phyloP scores from a whole-genome alignment of 2,797 vertebrate species.

The Menidia menidia region DNA sequence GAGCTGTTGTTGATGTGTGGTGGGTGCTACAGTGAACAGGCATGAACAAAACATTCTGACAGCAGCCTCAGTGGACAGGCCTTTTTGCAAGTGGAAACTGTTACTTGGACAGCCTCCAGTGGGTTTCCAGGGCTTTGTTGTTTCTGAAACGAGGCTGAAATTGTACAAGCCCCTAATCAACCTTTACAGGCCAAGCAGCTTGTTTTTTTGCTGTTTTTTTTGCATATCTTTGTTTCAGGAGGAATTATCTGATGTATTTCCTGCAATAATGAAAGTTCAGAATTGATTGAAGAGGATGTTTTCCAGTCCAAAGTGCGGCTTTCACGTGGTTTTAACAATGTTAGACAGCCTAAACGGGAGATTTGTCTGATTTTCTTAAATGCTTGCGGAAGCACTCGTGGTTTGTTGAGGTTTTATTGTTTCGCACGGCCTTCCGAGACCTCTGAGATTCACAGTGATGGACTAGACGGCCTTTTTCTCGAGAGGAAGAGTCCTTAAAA shows the following conservation, averaged over 20 bases:
- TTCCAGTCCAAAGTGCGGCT: background rate
- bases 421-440: slow-evolving; percentile 25
- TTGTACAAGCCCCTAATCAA: background rate
- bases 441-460: slow-evolving; percentile 46
- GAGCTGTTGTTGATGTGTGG: background rate
- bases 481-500: slow-evolving; percentile 3
- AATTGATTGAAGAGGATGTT: background rate
- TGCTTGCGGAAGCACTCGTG: slow-evolving; percentile 18
- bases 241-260: background rate
- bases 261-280: background rate
- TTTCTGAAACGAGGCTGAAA: background rate
- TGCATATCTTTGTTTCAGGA: background rate
- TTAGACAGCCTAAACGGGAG: background rate
- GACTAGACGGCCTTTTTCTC: slow-evolving; percentile 26
- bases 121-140: slow-evolving; percentile 14
- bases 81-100: slow-evolving; percentile 31
- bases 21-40: slow-evolving; percentile 1
- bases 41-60: slow-evolving; percentile 1
- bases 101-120: slow-evolving; percentile 14
- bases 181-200: background rate
- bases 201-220: background rate
- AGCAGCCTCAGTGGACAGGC: background rate
- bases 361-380: slow-evolving; percentile 44
- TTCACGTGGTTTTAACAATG: background rate
- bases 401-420: background rate